A percentile compares a stretch with the other conserved stretches of the same genome.
Conservation (phyloP, 2,113 vertebrate genomes). For the Camelus dromedarius region DNA sequence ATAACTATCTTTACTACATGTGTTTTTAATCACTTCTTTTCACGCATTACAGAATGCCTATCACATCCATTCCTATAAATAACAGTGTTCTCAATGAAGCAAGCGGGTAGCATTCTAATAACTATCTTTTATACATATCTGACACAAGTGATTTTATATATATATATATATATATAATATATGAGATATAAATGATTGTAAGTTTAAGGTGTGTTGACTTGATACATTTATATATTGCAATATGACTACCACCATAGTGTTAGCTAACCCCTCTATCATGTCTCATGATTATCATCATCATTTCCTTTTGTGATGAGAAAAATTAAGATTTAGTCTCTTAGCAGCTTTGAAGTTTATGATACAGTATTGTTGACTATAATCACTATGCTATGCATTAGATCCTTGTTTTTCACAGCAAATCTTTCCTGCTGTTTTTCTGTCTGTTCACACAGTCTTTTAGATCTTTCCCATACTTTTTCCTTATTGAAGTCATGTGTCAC, state of each 20-base stretch:
- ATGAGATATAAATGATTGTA: not conserved
- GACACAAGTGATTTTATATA: not conserved
- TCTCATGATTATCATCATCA: not conserved
- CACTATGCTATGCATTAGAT: not conserved
- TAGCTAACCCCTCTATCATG: not conserved
- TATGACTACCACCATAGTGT: not conserved
- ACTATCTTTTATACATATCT: not conserved
- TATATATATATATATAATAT: not conserved
- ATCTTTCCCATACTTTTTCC: not conserved
- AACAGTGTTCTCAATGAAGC: not conserved
- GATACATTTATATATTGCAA: not conserved
- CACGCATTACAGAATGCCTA: not conserved
- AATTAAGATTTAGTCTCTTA: not conserved
- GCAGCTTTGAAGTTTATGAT: not conserved
- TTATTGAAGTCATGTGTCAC: not conserved
- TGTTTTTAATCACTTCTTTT: conserved; percentile 4
- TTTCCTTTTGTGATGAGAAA: not conserved
- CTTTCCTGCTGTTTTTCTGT: not conserved
- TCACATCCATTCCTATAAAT: not conserved
- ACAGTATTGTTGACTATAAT: not conserved
- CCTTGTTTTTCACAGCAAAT: not conserved
- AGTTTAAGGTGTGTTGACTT: not conserved
- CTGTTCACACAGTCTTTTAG: not conserved
- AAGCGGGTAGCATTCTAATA: not conserved
- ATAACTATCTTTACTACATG: not conserved